Evolutionary conservation across 2,888 invertebrate genomes (phyloP).

Genomic region (Phaonia tiefii): DNA sequence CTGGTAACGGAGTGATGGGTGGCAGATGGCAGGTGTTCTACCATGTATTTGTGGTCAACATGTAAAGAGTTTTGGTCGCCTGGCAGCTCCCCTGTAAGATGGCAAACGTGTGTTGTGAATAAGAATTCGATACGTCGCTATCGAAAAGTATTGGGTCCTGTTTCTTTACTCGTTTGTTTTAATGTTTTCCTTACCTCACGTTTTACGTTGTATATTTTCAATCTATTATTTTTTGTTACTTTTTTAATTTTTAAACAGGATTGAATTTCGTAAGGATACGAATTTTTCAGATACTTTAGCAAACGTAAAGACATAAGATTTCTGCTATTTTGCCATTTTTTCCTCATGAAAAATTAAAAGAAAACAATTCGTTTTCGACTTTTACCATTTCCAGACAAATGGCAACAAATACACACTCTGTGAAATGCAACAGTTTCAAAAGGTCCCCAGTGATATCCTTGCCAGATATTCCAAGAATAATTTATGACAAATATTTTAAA

Average conservation of each 20-base stretch:
- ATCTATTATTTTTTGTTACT: constrained; percentile 28
- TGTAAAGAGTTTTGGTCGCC: not conserved
- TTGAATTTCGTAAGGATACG: not conserved
- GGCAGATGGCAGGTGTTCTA: constrained; percentile 12
- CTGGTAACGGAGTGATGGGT: too few relatives aligned
- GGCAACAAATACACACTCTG: not conserved
- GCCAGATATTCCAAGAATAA: too few relatives aligned
- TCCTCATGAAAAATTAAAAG: constrained; percentile 32
- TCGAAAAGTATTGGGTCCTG: not conserved
- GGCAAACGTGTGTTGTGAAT: not conserved
- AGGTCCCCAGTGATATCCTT: not conserved
- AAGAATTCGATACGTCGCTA: not conserved
- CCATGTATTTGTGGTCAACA: not conserved
- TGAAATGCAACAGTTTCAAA: not conserved
- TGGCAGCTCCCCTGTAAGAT: not conserved
- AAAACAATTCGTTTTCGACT: constrained; percentile 35
- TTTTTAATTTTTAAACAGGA: constrained; percentile 36
- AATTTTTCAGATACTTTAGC: not conserved
- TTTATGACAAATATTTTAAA: too few relatives aligned
- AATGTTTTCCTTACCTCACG: constrained; percentile 5
- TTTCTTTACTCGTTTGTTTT: not conserved
- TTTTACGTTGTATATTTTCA: constrained; percentile 16
- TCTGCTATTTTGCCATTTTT: constrained; percentile 14
- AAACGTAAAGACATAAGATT: not conserved
- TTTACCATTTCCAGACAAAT: not conserved